Percentiles rank a stretch among this genome's conserved stretches.
phyloP scores from a whole-genome alignment of 1,140 invertebrate species.

The Trachymyrmex septentrionalis region DNA sequence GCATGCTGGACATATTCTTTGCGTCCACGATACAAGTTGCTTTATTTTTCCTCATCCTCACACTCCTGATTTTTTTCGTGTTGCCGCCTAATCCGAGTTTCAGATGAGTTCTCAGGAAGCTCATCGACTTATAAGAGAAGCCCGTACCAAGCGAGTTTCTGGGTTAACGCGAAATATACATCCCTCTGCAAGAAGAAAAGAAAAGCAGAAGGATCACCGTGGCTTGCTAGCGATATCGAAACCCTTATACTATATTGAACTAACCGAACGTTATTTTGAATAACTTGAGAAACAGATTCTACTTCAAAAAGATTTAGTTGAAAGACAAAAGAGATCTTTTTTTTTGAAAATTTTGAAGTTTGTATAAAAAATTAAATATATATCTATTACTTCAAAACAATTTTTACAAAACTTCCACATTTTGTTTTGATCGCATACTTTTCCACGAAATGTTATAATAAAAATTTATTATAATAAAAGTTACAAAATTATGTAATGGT shows the following conservation, averaged over 20 bases:
- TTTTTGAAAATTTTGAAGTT: neutral
- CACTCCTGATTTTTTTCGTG: neutral
- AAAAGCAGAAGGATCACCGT: conserved; percentile 55
- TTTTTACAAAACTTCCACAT: conserved; percentile 1
- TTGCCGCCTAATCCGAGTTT: conserved; percentile 83
- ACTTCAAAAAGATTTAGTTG: conserved; percentile 12
- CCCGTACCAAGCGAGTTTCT: conserved; percentile 79
- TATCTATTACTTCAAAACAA: neutral
- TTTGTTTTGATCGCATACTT: neutral
- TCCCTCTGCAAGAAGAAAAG: conserved; percentile 61
- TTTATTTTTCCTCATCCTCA: conserved; percentile 36
- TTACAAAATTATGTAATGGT: neutral
- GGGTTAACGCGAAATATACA: conserved; percentile 78
- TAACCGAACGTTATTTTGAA: conserved; percentile 64
- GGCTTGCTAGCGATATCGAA: conserved; percentile 17
- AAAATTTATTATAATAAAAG: neutral
- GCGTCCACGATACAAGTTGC: neutral
- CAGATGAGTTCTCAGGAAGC: conserved; percentile 83
- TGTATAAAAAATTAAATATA: neutral
- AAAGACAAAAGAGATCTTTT: neutral
- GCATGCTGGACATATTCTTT: neutral
- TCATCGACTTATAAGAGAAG: conserved; percentile 84
- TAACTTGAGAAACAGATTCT: conserved; percentile 65
- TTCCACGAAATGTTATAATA: no score
- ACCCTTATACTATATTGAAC: conserved; percentile 14